Evolutionary conservation across 2,888 invertebrate genomes (phyloP).

Genomic region (Isoperla grammatica): DNA sequence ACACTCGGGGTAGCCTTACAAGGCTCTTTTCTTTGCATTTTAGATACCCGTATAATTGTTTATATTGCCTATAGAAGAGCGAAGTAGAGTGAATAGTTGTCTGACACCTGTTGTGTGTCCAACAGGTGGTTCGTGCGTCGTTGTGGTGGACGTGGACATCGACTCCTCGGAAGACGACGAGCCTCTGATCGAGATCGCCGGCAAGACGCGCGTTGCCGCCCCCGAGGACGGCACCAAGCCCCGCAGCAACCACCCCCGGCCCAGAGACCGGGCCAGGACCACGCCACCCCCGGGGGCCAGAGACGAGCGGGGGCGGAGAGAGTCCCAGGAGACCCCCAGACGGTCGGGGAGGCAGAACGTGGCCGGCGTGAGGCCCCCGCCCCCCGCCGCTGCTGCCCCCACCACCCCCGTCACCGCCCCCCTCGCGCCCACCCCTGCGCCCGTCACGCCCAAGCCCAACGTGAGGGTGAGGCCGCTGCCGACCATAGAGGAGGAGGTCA

Average conservation of each 20-base stretch:
- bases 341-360: constrained; percentile 15
- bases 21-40: too few relatives aligned
- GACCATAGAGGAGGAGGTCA: constrained; percentile 30
- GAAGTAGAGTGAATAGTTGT: too few relatives aligned
- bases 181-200: constrained; percentile 64
- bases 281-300: too few relatives aligned
- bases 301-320: constrained; percentile 14
- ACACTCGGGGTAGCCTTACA: too few relatives aligned
- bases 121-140: neutral
- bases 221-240: neutral
- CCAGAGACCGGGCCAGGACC: neutral
- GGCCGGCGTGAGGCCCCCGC: neutral
- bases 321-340: constrained; percentile 6
- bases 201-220: constrained; percentile 53
- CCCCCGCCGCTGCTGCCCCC: neutral
- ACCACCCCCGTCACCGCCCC: neutral
- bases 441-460: neutral
- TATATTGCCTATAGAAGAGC: too few relatives aligned
- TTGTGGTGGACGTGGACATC: constrained; percentile 58
- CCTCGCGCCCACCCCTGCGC: neutral
- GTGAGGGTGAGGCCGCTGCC: neutral
- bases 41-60: too few relatives aligned
- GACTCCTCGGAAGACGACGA: constrained; percentile 71
- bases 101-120: neutral
- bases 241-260: neutral